Conservation (phyloP, 2,888 invertebrate species). For the Conus canariensis region DNA sequence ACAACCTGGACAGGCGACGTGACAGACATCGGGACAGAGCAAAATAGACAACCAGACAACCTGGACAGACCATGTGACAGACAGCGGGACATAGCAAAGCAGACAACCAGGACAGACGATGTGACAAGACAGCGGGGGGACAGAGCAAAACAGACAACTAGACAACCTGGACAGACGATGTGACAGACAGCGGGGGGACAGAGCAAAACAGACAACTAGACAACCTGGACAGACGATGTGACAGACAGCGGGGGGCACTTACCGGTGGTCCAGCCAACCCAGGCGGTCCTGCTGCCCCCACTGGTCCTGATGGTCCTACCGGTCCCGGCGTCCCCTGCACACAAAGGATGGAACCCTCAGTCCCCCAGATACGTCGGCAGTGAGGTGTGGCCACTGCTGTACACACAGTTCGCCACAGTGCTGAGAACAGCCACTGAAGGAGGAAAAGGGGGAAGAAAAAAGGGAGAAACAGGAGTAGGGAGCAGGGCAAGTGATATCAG, state of each 20-base stretch:
- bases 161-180: neutral
- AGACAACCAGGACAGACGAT: neutral
- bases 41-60: neutral
- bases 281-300: conserved; percentile 81
- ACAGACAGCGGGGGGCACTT: conserved; percentile 54
- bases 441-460: too few species aligned
- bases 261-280: conserved; percentile 80
- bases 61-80: neutral
- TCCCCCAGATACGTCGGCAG: neutral
- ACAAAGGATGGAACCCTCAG: neutral
- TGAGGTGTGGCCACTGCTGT: neutral
- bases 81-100: neutral
- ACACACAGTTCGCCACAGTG: neutral
- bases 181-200: neutral
- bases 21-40: neutral
- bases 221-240: neutral
- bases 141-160: neutral
- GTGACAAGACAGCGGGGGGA: neutral
- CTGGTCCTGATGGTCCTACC: conserved; percentile 63
- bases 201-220: neutral
- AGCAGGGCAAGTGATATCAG: too few species aligned
- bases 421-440: too few species aligned
- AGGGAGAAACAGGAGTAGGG: too few species aligned
- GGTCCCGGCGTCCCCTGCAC: conserved; percentile 61
- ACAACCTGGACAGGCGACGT: too few species aligned